Percentiles rank a stretch among this genome's conserved stretches.
These are phyloP conservation scores for Gadus macrocephalus DNA, from an alignment of 2,113 vertebrate genomes.

Conservation along the genomic window DNA sequence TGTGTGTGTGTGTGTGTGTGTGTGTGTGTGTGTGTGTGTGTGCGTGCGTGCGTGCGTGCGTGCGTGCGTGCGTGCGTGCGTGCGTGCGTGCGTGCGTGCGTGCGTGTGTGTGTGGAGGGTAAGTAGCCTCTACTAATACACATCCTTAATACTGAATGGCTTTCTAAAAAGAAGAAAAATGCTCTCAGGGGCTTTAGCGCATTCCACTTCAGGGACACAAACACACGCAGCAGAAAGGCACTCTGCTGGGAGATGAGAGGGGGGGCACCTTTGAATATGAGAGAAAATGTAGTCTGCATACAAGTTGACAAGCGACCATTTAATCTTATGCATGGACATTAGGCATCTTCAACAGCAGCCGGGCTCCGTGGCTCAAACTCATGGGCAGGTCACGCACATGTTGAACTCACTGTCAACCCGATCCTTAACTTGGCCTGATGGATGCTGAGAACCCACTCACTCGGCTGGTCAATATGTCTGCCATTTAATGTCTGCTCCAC, in stretches of 20 bases:
- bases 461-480: slow-evolving; percentile 54
- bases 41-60: not conserved
- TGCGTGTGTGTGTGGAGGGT: slow-evolving; percentile 5
- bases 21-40: slow-evolving; percentile 2
- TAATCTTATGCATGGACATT: too few relatives aligned
- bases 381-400: too few relatives aligned
- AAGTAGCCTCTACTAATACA: slow-evolving; percentile 39
- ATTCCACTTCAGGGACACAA: slow-evolving; percentile 69
- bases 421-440: too few relatives aligned
- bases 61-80: too few relatives aligned
- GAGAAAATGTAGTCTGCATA: too few relatives aligned
- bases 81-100: slow-evolving; percentile 20
- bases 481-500: slow-evolving; percentile 17
- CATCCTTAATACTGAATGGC: slow-evolving; percentile 57
- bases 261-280: not conserved
- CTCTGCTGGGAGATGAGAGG: slow-evolving; percentile 50
- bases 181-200: slow-evolving; percentile 68
- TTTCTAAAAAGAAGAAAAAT: slow-evolving; percentile 58
- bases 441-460: slow-evolving; percentile 49
- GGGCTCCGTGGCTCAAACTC: too few relatives aligned
- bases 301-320: too few relatives aligned
- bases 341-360: too few relatives aligned
- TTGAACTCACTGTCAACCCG: too few relatives aligned
- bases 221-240: slow-evolving; percentile 65
- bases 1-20: not conserved